phyloP scores from a whole-genome alignment of 2,113 vertebrate genomes.

The Scalopus aquaticus region DNA sequence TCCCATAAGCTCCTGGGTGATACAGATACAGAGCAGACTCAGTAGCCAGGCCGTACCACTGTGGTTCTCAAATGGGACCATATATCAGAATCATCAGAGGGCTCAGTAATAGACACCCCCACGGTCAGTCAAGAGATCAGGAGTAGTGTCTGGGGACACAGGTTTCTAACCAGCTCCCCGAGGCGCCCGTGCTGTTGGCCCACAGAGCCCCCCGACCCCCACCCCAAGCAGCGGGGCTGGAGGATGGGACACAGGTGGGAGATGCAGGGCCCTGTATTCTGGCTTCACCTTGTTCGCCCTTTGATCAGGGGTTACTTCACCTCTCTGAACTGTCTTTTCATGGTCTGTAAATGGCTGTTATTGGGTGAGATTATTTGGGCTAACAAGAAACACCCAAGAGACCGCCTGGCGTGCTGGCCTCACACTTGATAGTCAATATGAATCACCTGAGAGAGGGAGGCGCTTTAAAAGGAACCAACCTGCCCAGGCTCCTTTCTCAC shows the following conservation, averaged over 20 bases:
- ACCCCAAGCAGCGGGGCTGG: neutral
- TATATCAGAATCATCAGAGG: neutral
- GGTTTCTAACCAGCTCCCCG: neutral
- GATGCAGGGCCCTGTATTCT: neutral
- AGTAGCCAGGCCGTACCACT: neutral
- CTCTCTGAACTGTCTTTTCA: neutral
- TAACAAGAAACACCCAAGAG: neutral
- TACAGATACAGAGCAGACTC: neutral
- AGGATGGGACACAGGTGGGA: neutral
- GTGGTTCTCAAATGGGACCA: neutral
- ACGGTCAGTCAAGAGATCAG: neutral
- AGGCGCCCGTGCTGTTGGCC: accelerated
- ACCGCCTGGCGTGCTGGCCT: neutral
- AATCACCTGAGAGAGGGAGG: neutral
- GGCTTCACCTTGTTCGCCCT: neutral
- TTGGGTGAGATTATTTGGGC: neutral
- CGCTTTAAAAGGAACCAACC: neutral
- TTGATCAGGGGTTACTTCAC: neutral
- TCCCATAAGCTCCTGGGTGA: neutral
- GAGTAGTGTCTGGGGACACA: neutral
- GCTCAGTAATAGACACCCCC: neutral
- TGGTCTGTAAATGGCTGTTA: neutral
- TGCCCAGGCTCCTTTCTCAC: neutral
- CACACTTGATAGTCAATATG: neutral
- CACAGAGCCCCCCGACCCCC: neutral